Percentiles rank a stretch among this genome's conserved stretches.
phyloP scores from a whole-genome alignment of 37 sponge, comb jelly and placozoan species.

The Bolinopsis microptera region DNA sequence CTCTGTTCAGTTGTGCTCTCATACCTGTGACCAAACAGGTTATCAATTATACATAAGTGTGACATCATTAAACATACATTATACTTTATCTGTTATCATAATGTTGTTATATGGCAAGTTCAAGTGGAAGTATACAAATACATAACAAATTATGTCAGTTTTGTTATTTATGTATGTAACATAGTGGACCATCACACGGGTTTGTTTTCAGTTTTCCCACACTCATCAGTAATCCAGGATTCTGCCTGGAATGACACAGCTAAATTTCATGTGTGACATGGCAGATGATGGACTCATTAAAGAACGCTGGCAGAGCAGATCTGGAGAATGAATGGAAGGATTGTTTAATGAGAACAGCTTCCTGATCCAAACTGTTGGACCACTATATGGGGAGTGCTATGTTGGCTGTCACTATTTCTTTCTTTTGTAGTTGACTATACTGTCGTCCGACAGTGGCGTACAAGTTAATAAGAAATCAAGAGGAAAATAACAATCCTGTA shows the following conservation, averaged over 20 bases:
- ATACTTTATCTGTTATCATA: no score
- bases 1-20: background rate
- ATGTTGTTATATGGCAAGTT: no score
- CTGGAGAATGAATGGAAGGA: background rate
- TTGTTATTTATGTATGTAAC: no score
- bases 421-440: background rate
- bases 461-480: constrained; percentile 91
- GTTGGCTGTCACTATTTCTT: no score
- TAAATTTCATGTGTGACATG: background rate
- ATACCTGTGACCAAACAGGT: background rate
- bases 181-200: no score
- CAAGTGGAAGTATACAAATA: no score
- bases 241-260: no score
- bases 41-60: no score
- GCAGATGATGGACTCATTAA: background rate
- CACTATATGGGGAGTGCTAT: background rate
- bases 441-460: constrained; percentile 70
- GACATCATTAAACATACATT: no score
- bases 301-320: background rate
- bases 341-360: background rate
- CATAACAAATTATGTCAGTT: no score
- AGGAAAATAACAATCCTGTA: constrained; percentile 65
- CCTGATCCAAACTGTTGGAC: background rate
- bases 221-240: no score
- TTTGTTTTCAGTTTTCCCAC: no score